A percentile compares a stretch with the other conserved stretches of the same genome.
Conservation (phyloP, 2,888 invertebrate species). For the Ectemnius cavifrons region DNA sequence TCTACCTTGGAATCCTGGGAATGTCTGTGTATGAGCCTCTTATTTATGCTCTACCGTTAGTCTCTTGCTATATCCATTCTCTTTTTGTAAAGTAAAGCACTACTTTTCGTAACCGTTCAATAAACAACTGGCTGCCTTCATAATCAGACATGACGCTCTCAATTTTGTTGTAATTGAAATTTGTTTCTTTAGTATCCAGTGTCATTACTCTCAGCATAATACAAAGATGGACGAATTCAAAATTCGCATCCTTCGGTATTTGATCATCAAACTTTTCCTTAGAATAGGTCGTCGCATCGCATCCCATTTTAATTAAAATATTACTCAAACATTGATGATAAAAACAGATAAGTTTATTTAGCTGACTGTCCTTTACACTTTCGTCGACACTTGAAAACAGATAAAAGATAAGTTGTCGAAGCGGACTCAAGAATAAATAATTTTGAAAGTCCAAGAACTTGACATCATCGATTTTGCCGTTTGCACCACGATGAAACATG, state of each 20-base stretch:
- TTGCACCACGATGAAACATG: slow-evolving; percentile 79
- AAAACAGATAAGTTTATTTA: slow-evolving; percentile 79
- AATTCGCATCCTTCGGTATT: slow-evolving; percentile 54
- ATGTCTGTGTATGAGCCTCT: no score
- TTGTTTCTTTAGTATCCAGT: slow-evolving; percentile 46
- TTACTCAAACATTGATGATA: slow-evolving; percentile 80
- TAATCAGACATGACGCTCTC: slow-evolving; percentile 17
- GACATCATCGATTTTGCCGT: slow-evolving; percentile 75
- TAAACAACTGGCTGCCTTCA: slow-evolving; percentile 47
- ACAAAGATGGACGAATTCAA: slow-evolving; percentile 67
- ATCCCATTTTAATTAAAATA: slow-evolving; percentile 75
- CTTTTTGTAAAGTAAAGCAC: slow-evolving; percentile 44
- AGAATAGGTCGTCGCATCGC: slow-evolving; percentile 61
- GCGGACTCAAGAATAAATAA: slow-evolving; percentile 79
- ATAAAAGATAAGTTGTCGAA: slow-evolving; percentile 81
- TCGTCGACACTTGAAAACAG: slow-evolving; percentile 80
- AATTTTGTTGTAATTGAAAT: slow-evolving; percentile 42
- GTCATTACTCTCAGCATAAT: slow-evolving; percentile 68
- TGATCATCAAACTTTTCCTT: slow-evolving; percentile 60
- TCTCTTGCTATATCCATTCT: slow-evolving; percentile 54
- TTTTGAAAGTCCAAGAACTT: slow-evolving; percentile 83
- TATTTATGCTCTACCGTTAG: no score
- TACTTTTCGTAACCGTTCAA: slow-evolving; percentile 48
- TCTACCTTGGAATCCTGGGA: no score
- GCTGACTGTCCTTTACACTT: slow-evolving; percentile 76